Percentiles rank a stretch among this genome's conserved stretches.
phyloP scores from a whole-genome alignment of 2,113 vertebrate genomes.

The Isichthys henryi region DNA sequence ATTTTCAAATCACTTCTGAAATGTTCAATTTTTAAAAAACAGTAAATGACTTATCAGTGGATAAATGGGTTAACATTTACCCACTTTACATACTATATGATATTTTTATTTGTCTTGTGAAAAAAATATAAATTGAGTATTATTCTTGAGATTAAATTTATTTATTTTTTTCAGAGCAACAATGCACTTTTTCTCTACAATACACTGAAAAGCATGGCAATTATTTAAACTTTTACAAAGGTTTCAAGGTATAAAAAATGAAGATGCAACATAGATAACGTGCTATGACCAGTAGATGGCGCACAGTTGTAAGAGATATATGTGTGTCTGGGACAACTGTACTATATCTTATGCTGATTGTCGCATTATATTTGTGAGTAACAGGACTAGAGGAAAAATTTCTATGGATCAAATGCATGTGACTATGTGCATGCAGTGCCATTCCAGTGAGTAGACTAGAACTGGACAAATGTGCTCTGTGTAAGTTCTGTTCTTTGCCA shows the following conservation, averaged over 20 bases:
- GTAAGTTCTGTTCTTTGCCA: background rate
- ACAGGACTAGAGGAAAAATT: background rate
- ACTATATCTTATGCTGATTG: background rate
- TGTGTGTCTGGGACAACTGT: background rate
- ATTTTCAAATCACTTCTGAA: background rate
- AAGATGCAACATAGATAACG: background rate
- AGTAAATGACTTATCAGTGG: background rate
- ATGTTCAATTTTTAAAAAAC: background rate
- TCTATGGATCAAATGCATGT: background rate
- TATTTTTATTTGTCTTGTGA: background rate
- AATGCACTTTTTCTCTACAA: background rate
- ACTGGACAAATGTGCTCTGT: background rate
- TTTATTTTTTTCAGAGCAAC: background rate
- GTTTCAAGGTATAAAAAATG: background rate
- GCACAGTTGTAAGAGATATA: background rate
- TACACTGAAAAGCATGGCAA: background rate
- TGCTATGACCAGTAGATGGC: background rate
- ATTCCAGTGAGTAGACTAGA: background rate
- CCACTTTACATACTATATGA: background rate
- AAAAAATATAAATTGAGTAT: background rate
- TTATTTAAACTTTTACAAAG: background rate
- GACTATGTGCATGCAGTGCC: background rate
- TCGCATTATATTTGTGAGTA: background rate
- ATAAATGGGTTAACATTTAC: background rate
- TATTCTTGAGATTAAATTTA: background rate